phyloP scores from a whole-genome alignment of 1,140 invertebrate genomes.

The Euwallacea fornicatus region DNA sequence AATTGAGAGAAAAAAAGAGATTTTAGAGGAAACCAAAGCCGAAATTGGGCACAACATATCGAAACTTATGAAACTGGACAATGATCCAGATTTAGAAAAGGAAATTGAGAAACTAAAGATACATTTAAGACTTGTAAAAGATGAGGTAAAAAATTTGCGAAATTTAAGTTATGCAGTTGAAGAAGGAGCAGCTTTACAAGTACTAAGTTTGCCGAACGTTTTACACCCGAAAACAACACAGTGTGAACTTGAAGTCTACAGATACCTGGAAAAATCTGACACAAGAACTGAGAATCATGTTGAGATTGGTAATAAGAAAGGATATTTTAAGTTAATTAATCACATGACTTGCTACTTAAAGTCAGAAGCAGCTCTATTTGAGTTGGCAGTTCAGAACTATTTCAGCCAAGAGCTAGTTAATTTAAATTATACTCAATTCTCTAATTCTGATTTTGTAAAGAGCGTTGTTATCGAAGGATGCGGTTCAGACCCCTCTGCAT shows the following conservation, averaged over 20 bases:
- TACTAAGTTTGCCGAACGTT: conserved; percentile 66
- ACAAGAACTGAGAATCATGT: conserved; percentile 57
- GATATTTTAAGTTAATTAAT: conserved; percentile 60
- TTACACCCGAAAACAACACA: conserved; percentile 65
- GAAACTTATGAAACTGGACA: conserved; percentile 49
- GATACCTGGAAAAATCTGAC: conserved; percentile 50
- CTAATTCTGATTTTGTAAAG: conserved; percentile 67
- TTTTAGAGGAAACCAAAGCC: conserved; percentile 54
- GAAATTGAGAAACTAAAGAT: conserved; percentile 57
- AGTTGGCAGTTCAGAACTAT: conserved; percentile 62
- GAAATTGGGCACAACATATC: conserved; percentile 50
- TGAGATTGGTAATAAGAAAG: conserved; percentile 57
- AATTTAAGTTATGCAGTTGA: conserved; percentile 62
- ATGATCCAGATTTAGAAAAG: conserved; percentile 46
- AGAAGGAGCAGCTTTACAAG: conserved; percentile 59
- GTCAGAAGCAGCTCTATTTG: conserved; percentile 65
- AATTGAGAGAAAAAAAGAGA: conserved; percentile 52
- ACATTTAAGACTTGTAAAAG: conserved; percentile 59
- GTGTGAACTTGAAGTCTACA: conserved; percentile 54
- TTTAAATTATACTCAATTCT: conserved; percentile 59
- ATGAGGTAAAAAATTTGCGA: conserved; percentile 63
- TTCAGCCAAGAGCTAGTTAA: conserved; percentile 56
- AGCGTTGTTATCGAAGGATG: conserved; percentile 70
- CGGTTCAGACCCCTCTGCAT: conserved; percentile 60
- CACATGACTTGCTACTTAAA: conserved; percentile 64